Percentiles rank a stretch among this genome's conserved stretches.
Evolutionary conservation across 2,888 invertebrate species (phyloP).

Genomic region (Kryphioiulus occultus): DNA sequence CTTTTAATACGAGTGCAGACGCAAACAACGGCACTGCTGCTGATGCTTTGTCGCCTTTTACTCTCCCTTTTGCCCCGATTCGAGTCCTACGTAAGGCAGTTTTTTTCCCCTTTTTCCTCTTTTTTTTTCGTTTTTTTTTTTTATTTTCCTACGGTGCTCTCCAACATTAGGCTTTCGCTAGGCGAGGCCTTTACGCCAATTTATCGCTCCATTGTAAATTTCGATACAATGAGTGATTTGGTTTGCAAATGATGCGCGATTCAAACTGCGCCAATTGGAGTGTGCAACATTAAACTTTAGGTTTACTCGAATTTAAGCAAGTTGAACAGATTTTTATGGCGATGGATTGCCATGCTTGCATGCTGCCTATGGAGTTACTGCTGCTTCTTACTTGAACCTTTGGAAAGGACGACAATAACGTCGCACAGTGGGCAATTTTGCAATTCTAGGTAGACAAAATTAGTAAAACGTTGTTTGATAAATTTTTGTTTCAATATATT

Average conservation of each 20-base stretch:
- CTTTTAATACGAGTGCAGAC: constrained; percentile 33
- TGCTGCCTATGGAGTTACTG: not conserved
- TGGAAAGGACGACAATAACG: not conserved
- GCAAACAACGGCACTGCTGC: constrained; percentile 11
- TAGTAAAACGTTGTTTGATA: too few species aligned
- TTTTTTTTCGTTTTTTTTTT: not conserved
- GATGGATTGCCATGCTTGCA: not conserved
- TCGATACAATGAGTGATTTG: constrained; percentile 35
- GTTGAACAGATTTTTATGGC: constrained; percentile 29
- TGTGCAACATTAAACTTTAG: constrained; percentile 35
- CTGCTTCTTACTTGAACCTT: not conserved
- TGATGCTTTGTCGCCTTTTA: not conserved
- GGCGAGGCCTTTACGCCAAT: constrained; percentile 19
- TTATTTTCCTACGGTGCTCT: not conserved
- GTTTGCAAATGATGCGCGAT: constrained; percentile 35
- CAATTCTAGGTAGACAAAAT: too few species aligned
- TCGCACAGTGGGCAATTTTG: too few species aligned
- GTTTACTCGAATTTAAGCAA: constrained; percentile 35
- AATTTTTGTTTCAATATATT: too few species aligned
- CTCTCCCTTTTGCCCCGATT: not conserved
- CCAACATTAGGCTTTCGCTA: not conserved
- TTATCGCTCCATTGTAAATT: constrained; percentile 35
- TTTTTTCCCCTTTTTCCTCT: not conserved
- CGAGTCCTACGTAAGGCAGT: not conserved
- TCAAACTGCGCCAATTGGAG: constrained; percentile 35